Conservation (phyloP, 2,797 vertebrate genomes). For the Staurois parvus region DNA sequence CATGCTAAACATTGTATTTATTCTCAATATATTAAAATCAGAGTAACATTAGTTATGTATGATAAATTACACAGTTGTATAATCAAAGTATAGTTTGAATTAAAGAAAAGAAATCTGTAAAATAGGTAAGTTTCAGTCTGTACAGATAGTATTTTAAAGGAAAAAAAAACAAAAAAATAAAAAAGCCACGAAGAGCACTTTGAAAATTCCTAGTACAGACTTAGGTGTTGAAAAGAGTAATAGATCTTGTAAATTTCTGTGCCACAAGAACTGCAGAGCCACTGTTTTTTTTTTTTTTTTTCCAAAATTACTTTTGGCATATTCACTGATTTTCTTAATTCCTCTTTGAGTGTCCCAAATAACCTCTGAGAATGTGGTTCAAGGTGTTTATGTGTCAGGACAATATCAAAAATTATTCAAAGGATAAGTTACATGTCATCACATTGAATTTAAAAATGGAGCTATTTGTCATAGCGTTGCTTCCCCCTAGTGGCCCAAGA, state of each 20-base stretch:
- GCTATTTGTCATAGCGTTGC: conserved; percentile 70
- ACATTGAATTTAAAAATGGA: conserved; percentile 48
- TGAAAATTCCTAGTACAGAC: not conserved
- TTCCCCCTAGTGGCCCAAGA: conserved; percentile 72
- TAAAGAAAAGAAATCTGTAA: too few relatives aligned
- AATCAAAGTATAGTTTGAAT: too few relatives aligned
- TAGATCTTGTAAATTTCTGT: not conserved
- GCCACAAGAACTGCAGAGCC: conserved; percentile 45
- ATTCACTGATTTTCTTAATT: conserved; percentile 75
- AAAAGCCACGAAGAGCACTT: not conserved
- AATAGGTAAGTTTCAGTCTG: not conserved
- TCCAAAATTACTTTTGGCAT: conserved; percentile 78
- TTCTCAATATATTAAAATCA: too few relatives aligned
- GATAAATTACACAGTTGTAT: too few relatives aligned
- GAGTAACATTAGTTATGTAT: too few relatives aligned
- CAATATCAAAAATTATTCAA: conserved; percentile 75
- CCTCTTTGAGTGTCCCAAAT: conserved; percentile 77
- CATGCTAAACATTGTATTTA: not conserved
- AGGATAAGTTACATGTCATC: conserved; percentile 72
- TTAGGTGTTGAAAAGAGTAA: conserved; percentile 9
- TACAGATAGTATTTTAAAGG: not conserved
- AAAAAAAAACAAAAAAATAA: too few relatives aligned
- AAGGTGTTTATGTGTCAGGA: conserved; percentile 80
- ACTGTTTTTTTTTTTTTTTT: conserved; percentile 53
- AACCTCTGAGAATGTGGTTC: conserved; percentile 72